These are phyloP conservation scores for Rousettus madagascariensis DNA, from an alignment of 2,797 vertebrate species.

Conservation along the genomic window DNA sequence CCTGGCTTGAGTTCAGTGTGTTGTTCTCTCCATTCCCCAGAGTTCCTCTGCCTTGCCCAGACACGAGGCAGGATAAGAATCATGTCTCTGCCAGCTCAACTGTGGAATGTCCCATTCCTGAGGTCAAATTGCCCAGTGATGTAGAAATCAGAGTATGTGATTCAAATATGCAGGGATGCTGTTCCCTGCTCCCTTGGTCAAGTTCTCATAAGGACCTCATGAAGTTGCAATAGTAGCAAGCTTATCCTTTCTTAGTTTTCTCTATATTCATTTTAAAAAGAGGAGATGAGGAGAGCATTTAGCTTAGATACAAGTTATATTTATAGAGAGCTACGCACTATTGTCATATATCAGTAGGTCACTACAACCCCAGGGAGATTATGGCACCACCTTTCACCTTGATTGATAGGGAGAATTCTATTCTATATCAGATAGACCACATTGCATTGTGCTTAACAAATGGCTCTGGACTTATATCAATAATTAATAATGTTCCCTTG, in stretches of 20 bases:
- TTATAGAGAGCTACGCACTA: neutral
- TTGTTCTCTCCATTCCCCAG: neutral
- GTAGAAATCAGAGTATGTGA: neutral
- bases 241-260: neutral
- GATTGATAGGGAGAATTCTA: constrained; percentile 18
- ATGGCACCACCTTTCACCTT: neutral
- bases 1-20: neutral
- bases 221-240: neutral
- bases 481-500: constrained; percentile 41
- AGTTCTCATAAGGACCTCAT: neutral
- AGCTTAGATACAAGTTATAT: neutral
- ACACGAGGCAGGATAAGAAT: neutral
- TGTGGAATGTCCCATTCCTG: neutral
- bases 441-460: constrained; percentile 18
- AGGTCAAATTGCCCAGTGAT: too few relatives aligned
- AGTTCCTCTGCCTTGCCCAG: neutral
- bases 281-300: neutral
- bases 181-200: neutral
- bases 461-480: constrained; percentile 27
- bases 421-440: neutral
- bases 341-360: constrained; percentile 1
- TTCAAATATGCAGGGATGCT: neutral
- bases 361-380: neutral
- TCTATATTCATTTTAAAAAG: neutral
- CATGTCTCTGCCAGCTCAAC: neutral